Percentiles rank a stretch among this genome's conserved stretches.
Conservation (phyloP, 1,140 invertebrate species). For the Papilio polytes region DNA sequence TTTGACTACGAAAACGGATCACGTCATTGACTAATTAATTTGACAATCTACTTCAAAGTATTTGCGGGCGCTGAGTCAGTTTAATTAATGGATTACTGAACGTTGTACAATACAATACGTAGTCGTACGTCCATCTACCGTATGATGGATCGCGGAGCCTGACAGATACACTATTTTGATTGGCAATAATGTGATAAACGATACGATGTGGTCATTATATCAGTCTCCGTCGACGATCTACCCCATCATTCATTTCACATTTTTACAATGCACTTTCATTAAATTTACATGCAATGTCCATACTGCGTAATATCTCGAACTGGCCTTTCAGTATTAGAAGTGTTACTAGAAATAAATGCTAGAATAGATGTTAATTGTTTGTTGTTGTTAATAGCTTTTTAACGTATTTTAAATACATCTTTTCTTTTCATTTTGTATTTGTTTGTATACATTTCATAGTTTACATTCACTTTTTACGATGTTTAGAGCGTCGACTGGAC, state of each 20-base stretch:
- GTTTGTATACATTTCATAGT: constrained; percentile 11
- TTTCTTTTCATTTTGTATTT: constrained; percentile 5
- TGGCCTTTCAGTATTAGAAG: not conserved
- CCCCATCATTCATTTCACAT: constrained; percentile 72
- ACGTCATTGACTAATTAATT: constrained; percentile 59
- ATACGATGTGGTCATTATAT: constrained; percentile 77
- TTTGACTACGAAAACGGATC: constrained; percentile 61
- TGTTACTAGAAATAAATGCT: constrained; percentile 44
- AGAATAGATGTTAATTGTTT: constrained; percentile 53
- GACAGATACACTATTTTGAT: constrained; percentile 84
- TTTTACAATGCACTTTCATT: constrained; percentile 60
- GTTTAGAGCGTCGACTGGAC: constrained; percentile 77
- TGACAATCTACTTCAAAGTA: constrained; percentile 60
- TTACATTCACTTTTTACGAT: constrained; percentile 62
- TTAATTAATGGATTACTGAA: constrained; percentile 68
- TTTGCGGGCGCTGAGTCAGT: constrained; percentile 54
- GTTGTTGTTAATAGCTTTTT: constrained; percentile 52
- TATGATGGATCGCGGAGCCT: constrained; percentile 77
- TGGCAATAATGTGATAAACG: constrained; percentile 83
- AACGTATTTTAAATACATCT: constrained; percentile 44
- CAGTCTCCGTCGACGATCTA: constrained; percentile 67
- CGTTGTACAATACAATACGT: constrained; percentile 47
- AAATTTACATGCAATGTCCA: not conserved
- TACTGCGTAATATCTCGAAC: not conserved
- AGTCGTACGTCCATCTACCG: constrained; percentile 59